Evolutionary conservation across 2,888 invertebrate species (phyloP).

Genomic region (Eugnorisma glareosa): DNA sequence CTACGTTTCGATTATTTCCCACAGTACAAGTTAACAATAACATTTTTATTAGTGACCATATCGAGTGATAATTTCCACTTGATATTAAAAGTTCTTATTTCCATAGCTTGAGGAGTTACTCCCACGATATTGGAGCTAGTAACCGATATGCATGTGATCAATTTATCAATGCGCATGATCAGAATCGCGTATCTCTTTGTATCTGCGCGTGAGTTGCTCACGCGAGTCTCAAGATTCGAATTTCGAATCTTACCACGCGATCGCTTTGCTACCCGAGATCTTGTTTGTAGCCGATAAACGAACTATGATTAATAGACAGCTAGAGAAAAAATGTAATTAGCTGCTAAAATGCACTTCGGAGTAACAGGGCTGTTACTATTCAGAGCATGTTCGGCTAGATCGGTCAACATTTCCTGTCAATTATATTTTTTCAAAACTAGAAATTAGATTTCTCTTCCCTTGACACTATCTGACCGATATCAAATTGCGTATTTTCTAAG

Average conservation of each 20-base stretch:
- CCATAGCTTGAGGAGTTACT: conserved; percentile 69
- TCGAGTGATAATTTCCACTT: conserved; percentile 37
- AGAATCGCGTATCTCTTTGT: conserved; percentile 82
- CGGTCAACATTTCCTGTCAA: conserved; percentile 32
- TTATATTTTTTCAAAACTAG: conserved; percentile 52
- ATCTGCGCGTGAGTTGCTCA: conserved; percentile 76
- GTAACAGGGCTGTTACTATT: conserved; percentile 10
- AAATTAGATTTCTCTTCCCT: conserved; percentile 57
- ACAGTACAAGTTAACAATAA: conserved; percentile 30
- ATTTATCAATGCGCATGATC: conserved; percentile 87
- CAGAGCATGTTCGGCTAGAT: not conserved
- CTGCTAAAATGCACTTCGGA: conserved; percentile 30
- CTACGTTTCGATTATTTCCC: conserved; percentile 8
- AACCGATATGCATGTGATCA: conserved; percentile 85
- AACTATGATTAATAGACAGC: conserved; percentile 79
- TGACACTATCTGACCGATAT: conserved; percentile 70
- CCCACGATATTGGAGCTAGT: conserved; percentile 81
- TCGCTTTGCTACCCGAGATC: conserved; percentile 75
- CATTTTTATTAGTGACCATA: conserved; percentile 14
- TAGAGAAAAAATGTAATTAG: conserved; percentile 61
- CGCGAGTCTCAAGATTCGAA: conserved; percentile 76
- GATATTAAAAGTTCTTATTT: conserved; percentile 57
- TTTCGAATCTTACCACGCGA: conserved; percentile 78
- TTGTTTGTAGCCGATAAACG: conserved; percentile 72
- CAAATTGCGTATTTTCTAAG: conserved; percentile 79